Evolutionary conservation across 2,888 invertebrate genomes (phyloP), one percentile per base, ranked within the genome.

Genomic region (Tromatobia lineatoria): DNA sequence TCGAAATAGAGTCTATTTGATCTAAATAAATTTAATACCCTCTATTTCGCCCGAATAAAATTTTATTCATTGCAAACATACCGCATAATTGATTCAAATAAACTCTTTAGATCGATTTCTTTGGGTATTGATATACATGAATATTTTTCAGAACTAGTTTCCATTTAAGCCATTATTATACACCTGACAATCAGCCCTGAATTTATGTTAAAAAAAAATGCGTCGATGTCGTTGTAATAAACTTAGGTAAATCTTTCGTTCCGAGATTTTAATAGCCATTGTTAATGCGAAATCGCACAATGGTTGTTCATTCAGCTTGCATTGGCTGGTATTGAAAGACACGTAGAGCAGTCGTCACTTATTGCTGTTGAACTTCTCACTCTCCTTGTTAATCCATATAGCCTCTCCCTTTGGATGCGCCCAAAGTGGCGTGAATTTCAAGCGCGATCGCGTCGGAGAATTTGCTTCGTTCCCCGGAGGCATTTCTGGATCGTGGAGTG

Each of bases 391-490:
- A 75, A 80, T 80, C 20, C 15, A 18, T 20, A 13, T 71, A 34
- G 54, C 45, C 47, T 20, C 11, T 38, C 38, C 52, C 38, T 38
- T 38, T 45, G 66, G 20, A 59, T 42, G 45, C 66, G 73, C 77
- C 45, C 71, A 57, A 18, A 73, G 76, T 13, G 59, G 57, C 47
- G 71, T 73, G 77, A 82, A 82, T 77, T 82, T 81, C 70, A 71
- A 66, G 81, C 71, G 76, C 64, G 64, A 81, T 76, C 76, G 77
- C 59, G 66, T 67, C 67, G 64, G 82, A 77, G 79, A 67, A 85
- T 82, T 85, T 71, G 73, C 82, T 77, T 77, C 71, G 38, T 77
- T 80, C 80, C 85, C 82, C 20, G 50, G 67, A 77, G 85, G 76
- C 64, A 80, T 85, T 82, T 61, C 77, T 61, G 52, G 76, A 80